Percentiles rank a stretch among this genome's conserved stretches.
phyloP scores from a whole-genome alignment of 2,113 vertebrate genomes.

The Genyomyrus donnyi region DNA sequence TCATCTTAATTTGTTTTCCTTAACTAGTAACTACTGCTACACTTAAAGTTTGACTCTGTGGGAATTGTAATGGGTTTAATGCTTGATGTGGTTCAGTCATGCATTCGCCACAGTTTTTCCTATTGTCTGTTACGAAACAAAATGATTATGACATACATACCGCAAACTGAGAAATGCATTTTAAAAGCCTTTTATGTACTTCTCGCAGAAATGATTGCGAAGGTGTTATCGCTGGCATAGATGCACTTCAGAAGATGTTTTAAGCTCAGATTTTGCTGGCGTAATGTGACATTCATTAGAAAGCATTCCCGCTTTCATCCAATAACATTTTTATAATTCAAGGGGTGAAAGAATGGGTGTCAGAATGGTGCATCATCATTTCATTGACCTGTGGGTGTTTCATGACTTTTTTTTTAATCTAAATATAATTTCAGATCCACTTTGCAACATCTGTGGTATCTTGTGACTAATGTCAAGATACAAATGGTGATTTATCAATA shows the following conservation, averaged over 20 bases:
- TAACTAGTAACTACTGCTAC: neutral
- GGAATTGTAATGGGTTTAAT: neutral
- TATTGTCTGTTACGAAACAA: neutral
- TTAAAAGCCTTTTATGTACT: neutral
- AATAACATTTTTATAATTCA: neutral
- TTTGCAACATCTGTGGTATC: neutral
- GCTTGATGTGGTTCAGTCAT: neutral
- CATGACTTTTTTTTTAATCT: neutral
- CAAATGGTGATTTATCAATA: neutral
- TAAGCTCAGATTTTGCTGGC: neutral
- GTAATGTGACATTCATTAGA: neutral
- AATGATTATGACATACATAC: neutral
- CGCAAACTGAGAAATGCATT: neutral
- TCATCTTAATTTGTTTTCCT: neutral
- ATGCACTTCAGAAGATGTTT: neutral
- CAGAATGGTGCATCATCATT: neutral
- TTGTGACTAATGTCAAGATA: neutral
- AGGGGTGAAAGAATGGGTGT: neutral
- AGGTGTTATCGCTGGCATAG: neutral
- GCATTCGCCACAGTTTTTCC: neutral
- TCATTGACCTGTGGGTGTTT: neutral
- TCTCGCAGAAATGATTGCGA: conserved; percentile 5
- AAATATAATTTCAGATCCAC: neutral
- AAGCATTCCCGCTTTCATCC: neutral
- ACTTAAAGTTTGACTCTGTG: neutral